Percentiles rank a stretch among this genome's conserved stretches.
phyloP scores from a whole-genome alignment of 2,888 invertebrate genomes.

The Cepaea hortensis region DNA sequence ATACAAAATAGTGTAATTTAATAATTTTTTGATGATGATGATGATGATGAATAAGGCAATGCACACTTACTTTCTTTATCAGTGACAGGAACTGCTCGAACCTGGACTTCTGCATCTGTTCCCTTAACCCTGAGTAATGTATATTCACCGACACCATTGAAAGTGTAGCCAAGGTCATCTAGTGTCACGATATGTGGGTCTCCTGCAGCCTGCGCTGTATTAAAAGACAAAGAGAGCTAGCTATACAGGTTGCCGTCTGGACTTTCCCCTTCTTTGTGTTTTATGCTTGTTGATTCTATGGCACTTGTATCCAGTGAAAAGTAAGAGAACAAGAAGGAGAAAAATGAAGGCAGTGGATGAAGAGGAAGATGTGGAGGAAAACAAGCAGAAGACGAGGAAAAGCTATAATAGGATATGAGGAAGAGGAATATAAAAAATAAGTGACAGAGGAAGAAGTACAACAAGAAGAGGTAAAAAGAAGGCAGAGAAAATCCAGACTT shows the following conservation, averaged over 20 bases:
- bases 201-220: slow-evolving; percentile 68
- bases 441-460: neutral
- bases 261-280: too few relatives aligned
- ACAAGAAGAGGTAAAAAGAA: neutral
- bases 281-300: too few relatives aligned
- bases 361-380: neutral
- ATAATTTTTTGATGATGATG: too few relatives aligned
- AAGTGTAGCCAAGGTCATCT: slow-evolving; percentile 67
- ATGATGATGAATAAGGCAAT: neutral
- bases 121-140: slow-evolving; percentile 62
- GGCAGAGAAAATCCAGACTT: neutral
- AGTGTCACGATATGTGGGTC: slow-evolving; percentile 71
- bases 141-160: slow-evolving; percentile 69
- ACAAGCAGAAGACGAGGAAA: neutral
- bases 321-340: neutral
- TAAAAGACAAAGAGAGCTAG: too few relatives aligned
- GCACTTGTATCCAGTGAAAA: too few relatives aligned
- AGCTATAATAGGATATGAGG: neutral
- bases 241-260: too few relatives aligned
- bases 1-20: too few relatives aligned
- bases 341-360: neutral
- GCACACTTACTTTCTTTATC: slow-evolving; percentile 57
- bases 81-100: slow-evolving; percentile 60
- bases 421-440: neutral
- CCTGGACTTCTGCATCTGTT: slow-evolving; percentile 61